These are phyloP conservation scores for Xenopus laevis DNA, from an alignment of 2,113 vertebrate genomes.

Conservation along the genomic window DNA sequence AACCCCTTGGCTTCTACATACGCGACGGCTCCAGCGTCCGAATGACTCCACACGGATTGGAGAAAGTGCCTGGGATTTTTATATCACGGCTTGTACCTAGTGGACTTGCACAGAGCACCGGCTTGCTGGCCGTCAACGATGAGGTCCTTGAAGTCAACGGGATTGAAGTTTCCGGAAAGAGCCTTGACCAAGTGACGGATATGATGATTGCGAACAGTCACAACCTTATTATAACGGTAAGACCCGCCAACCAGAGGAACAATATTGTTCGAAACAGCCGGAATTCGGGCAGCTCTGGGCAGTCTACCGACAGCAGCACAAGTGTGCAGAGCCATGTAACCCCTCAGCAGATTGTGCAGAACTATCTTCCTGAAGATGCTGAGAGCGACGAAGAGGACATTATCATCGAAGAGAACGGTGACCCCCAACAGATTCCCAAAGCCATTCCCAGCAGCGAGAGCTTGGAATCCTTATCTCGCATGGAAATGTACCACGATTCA, in stretches of 20 bases:
- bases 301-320: constrained; percentile 86
- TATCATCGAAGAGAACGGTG: constrained; percentile 76
- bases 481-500: constrained; percentile 75
- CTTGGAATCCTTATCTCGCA: constrained; percentile 70
- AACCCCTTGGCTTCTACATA: constrained; percentile 94
- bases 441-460: constrained; percentile 60
- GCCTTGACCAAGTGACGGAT: constrained; percentile 95
- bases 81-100: constrained; percentile 89
- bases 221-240: constrained; percentile 95
- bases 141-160: constrained; percentile 96
- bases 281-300: constrained; percentile 87
- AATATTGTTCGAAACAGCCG: constrained; percentile 83
- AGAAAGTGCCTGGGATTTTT: constrained; percentile 93
- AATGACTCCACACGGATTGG: constrained; percentile 86
- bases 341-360: constrained; percentile 68
- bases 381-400: constrained; percentile 92
- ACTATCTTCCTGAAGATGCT: constrained; percentile 74
- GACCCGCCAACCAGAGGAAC: constrained; percentile 95
- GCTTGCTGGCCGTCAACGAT: constrained; percentile 90
- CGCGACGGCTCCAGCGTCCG: constrained; percentile 91
- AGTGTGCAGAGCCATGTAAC: constrained; percentile 69
- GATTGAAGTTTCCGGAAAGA: constrained; percentile 92
- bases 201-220: constrained; percentile 99
- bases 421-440: constrained; percentile 67
- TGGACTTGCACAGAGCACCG: constrained; percentile 91